Evolutionary conservation across 2,888 invertebrate genomes (phyloP), one percentile per base, ranked within the genome.

Genomic region (Sturmia bella): DNA sequence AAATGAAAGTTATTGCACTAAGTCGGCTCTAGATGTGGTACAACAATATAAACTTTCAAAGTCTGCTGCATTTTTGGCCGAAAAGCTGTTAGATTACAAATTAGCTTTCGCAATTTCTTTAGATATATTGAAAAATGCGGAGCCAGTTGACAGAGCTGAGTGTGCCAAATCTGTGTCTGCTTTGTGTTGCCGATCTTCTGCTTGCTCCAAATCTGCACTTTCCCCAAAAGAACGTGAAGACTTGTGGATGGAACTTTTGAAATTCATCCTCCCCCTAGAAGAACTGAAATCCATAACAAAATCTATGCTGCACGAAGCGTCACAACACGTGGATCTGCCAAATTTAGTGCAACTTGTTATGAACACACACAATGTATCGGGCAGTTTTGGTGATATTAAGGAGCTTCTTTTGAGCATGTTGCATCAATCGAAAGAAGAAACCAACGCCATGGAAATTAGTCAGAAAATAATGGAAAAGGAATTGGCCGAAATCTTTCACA

Each of bases 371-470:
- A 91, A 86, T 87, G 87, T 88, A 15, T 88, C 88, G 2, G 92
- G 76, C 11, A 93, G 92, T 82, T 93, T 94, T 87, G 94, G 94
- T 21, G 94, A 94, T 87, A 92, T 94, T 79, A 92, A 93, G 85
- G 92, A 92, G 84, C 90, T 94, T 48, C 87, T 94, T 43, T 91
- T 92, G 90, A 94, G 94, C 68, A 95, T 96, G 92, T 91, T 96
- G 83, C 94, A 94, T 17, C 95, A 96, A 86, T 96, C 95, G 81
- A 93, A 93, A 41, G 95, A 95, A 87, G 95, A 96, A 88, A 93
- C 94, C 87, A 93, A 94, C 57, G 92, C 96, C 86, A 92, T 96
- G 85, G 92, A 93, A 84, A 94, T 94, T 0, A 94, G 94, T 3
- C 93, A 94, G 56, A 93, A 93, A 83, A 91, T 95, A 50, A 80